These are phyloP conservation scores for Philypnodon macrostomus DNA, from an alignment of 2,797 vertebrate genomes.

Conservation along the genomic window DNA sequence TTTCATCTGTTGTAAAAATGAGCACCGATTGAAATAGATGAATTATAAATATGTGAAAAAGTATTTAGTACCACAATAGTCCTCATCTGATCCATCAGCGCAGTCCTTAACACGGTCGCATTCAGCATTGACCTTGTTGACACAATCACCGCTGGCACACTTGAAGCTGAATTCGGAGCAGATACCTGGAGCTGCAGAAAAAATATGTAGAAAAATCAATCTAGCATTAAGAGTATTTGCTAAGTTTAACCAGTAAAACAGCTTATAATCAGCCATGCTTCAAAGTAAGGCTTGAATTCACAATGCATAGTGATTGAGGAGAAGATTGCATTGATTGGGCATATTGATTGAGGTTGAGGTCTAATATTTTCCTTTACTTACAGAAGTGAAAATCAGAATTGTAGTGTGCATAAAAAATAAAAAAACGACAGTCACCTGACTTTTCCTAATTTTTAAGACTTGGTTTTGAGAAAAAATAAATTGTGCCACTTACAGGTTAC, in stretches of 20 bases:
- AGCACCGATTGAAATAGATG: constrained; percentile 7
- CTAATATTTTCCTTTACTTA: constrained; percentile 67
- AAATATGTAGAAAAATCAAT: constrained; percentile 23
- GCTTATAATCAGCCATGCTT: constrained; percentile 53
- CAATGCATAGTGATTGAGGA: constrained; percentile 61
- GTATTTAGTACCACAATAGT: constrained; percentile 63
- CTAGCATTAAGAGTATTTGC: constrained; percentile 15
- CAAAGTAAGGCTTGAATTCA: constrained; percentile 51
- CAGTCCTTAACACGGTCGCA: constrained; percentile 76
- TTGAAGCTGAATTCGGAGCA: constrained; percentile 75
- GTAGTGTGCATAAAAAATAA: constrained; percentile 15
- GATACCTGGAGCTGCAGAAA: constrained; percentile 45
- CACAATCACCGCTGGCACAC: constrained; percentile 64
- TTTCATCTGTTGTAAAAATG: constrained; percentile 22
- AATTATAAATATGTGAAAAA: constrained; percentile 1
- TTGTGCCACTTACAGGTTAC: constrained; percentile 47
- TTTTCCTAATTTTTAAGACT: too few relatives aligned
- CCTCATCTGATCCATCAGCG: constrained; percentile 73
- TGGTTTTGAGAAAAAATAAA: not conserved
- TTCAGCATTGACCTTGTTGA: constrained; percentile 80
- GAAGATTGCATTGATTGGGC: constrained; percentile 63
- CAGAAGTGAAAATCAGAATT: constrained; percentile 59
- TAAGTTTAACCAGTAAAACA: constrained; percentile 52
- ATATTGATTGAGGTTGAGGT: constrained; percentile 63
- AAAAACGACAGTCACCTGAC: constrained; percentile 1